Base-by-base conservation (phyloP, 53 echinoderm and acorn worm genomes). In the Echinarachnius parma region DNA sequence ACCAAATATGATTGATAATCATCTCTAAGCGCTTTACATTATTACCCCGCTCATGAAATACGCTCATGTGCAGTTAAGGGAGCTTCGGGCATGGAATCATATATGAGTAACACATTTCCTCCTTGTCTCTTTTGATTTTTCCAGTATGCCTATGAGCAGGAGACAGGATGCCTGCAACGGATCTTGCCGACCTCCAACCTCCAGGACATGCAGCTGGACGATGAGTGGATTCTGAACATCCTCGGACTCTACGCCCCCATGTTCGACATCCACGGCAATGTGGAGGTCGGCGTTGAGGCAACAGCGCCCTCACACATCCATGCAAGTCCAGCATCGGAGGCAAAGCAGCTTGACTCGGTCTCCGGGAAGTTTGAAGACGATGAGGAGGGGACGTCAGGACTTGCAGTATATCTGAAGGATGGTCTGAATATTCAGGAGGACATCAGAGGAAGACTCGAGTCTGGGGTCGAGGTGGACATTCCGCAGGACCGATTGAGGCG, bases 211-310 rank as follows among this genome's bases (percentile, higher is more conserved):
- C 31, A 80, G 19, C 59, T 89, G 68, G 86, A 85, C 49, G 89
- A 85, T 57, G 87, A 83, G 11, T 92, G 86, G 85, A 85, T 92
- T 49, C 86, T 92, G 5, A 92, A 92, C 69, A 89, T 92, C 31
- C 70, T 92, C 1, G 92, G 92, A 11, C 82, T 92, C 23, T 92
- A 82, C 25, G 79, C 85, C 10, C 74, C 74, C 0, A 33, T 22
- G 1, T 72, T 72, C 44, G 56, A 26, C 71, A 71, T 71, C 24
- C 53, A 71, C 33, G 57, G 29, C 15, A 57, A 54, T 28, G 55
- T 72, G 9, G 74, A 72, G 57, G 34, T 56, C 9, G 74, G 56
- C 5, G 27, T 44, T 14, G 74, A 72, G 24, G 74, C 14, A 5
- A 35, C 28, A 22, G 57, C 34, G 7, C 5, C 7, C 5, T 4